Conservation (phyloP, 2,113 vertebrate species). For the Paradoxurus hermaphroditus region DNA sequence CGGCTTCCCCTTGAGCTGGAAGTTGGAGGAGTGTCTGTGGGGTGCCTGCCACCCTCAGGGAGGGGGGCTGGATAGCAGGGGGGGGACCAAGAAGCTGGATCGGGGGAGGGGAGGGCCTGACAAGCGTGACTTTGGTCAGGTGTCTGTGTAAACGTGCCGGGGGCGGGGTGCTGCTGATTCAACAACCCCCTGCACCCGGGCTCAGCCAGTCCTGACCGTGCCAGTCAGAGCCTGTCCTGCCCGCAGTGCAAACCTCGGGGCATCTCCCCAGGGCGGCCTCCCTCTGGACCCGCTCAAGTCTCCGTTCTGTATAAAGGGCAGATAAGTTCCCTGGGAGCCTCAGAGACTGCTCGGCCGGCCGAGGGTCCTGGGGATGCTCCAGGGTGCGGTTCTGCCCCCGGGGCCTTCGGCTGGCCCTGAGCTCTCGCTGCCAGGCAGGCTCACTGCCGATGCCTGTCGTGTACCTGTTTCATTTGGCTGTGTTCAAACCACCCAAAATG, state of each 20-base stretch:
- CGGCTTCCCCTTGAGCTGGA: neutral
- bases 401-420: neutral
- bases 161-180: neutral
- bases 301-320: too few relatives aligned
- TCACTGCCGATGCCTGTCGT: neutral
- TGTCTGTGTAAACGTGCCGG: fast-evolving
- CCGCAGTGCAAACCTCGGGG: neutral
- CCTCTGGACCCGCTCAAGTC: too few relatives aligned
- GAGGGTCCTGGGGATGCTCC: neutral
- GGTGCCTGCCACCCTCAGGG: neutral
- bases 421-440: neutral
- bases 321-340: neutral
- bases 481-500: neutral
- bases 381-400: neutral
- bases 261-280: neutral
- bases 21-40: neutral
- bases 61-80: neutral
- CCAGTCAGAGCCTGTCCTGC: neutral
- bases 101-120: neutral
- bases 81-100: neutral
- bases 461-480: fast-evolving
- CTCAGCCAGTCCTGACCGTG: neutral
- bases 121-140: neutral
- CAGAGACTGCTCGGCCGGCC: neutral
- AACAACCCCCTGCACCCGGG: neutral